Conservation (phyloP, 2,113 vertebrate species). For the Capreolus pygargus region DNA sequence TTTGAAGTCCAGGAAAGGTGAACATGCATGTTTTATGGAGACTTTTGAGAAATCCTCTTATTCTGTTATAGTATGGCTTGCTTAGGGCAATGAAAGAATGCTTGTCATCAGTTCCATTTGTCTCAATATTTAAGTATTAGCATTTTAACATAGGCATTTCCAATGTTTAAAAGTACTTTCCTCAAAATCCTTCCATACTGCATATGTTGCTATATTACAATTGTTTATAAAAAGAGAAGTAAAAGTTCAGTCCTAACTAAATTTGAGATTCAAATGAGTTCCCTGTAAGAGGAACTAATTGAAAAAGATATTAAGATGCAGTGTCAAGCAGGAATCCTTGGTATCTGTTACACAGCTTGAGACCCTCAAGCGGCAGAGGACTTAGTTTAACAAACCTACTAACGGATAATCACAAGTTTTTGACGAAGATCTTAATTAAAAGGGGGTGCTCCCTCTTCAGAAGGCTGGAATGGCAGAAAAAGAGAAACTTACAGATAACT, state of each 20-base stretch:
- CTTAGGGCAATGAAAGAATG: not conserved
- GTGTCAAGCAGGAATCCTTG: not conserved
- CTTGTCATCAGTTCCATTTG: not conserved
- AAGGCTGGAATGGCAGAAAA: not conserved
- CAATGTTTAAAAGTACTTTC: not conserved
- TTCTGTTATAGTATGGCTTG: not conserved
- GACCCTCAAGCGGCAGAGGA: not conserved
- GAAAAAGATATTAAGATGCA: not conserved
- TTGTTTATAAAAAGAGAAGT: not conserved
- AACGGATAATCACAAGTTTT: not conserved
- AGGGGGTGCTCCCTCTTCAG: not conserved
- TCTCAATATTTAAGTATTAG: not conserved
- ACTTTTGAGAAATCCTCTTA: not conserved
- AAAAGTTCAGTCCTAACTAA: not conserved
- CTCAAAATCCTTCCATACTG: not conserved
- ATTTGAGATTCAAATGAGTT: not conserved
- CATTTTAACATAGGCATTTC: not conserved
- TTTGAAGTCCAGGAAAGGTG: not conserved
- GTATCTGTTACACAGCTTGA: not conserved
- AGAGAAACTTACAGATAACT: not conserved
- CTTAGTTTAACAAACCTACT: not conserved
- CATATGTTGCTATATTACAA: not conserved
- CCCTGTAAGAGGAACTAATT: not conserved
- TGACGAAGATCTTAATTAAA: not conserved
- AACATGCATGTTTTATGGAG: not conserved